Base-by-base conservation (phyloP, 2,113 vertebrate genomes). In the Dinomys branickii region DNA sequence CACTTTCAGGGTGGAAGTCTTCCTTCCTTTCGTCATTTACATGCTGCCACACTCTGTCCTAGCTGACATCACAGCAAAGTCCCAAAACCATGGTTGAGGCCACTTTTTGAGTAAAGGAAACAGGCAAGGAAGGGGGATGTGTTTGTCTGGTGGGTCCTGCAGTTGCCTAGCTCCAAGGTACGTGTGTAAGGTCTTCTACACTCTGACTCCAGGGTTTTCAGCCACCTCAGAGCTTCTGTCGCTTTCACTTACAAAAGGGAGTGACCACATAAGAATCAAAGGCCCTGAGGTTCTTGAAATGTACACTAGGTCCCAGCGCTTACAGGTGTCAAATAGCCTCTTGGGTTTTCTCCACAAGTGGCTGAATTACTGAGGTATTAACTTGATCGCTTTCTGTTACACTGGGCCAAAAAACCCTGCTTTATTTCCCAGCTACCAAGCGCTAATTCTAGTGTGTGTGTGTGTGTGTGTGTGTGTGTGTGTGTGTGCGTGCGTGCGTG, bases 221-320 rank as follows among this genome's bases (percentile, higher is more conserved):
- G 90, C 30, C 83, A 38, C 52, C 63, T 12, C 69, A 7, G 92
- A 58, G 38, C 35, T 12, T 28, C 28, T 19, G 24, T 47, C 26
- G 0, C 41, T 54, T 14, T 50, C 20, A 35, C 78, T 90, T 41
- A 13, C 0, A 5, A 67, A 58, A 63, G 33, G 33, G 52, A 61
- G 35, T 44, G 85, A 20, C 59, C 44, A 5, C 19, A 4, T n/a
- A 24, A 38, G 94, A 96, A 93, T 97, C 97, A 97, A 75, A 97
- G 85, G 93, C n/a, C 83, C 65, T 0, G 22, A 56, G 91, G 78
- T 93, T 77, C 77, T 69, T 96, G 96, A 95, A 95, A 97, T 56
- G 35, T 77, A 97, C 73, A 94, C 96, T 89, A 17, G 54, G n/a
- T n/a, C 65, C 30, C n/a, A 54, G 58, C 0, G 3, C 47, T 8